These are phyloP conservation scores for Procavia capensis DNA, from an alignment of 2,113 vertebrate genomes.

Conservation along the genomic window DNA sequence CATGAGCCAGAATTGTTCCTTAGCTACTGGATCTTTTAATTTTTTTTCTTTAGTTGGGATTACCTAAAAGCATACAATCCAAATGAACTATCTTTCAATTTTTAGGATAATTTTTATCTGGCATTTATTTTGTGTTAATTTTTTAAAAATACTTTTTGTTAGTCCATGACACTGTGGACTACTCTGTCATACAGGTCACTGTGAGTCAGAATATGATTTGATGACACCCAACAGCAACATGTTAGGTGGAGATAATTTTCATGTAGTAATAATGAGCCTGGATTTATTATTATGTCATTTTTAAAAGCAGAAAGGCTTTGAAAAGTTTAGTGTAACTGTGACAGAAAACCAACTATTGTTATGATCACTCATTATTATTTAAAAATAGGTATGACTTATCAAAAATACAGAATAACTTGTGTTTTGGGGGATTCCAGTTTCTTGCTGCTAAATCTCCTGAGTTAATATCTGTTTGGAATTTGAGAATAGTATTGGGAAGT, in stretches of 20 bases:
- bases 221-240: background rate
- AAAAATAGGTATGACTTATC: background rate
- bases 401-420: background rate
- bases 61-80: no score
- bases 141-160: background rate
- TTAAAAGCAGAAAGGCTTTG: background rate
- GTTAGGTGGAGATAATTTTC: background rate
- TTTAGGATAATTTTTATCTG: background rate
- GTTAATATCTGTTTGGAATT: background rate
- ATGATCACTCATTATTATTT: background rate
- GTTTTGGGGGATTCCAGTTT: background rate
- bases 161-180: background rate
- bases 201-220: background rate
- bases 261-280: background rate
- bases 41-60: no score
- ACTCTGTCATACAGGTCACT: background rate
- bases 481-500: background rate
- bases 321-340: background rate
- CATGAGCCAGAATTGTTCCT: no score
- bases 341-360: background rate
- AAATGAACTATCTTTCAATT: no score
- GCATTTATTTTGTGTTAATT: conserved; percentile 4
- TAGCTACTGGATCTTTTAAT: background rate
- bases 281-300: background rate
- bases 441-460: background rate